A percentile compares a stretch with the other conserved stretches of the same genome.
These are phyloP conservation scores for Grapholita molesta DNA, from an alignment of 1,140 invertebrate genomes.

Conservation along the genomic window DNA sequence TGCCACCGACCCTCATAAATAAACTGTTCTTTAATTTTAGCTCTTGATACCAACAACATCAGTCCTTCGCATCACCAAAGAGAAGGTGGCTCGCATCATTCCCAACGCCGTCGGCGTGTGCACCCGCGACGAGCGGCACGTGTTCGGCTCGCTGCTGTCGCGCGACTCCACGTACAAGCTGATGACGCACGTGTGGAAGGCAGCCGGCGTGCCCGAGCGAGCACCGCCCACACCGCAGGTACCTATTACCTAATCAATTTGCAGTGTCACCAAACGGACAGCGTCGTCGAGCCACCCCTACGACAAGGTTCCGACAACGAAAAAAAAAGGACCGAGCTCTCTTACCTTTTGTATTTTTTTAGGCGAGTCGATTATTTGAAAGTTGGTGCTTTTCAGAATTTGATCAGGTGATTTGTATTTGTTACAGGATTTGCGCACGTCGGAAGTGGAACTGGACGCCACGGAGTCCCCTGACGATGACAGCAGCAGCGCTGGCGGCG, in stretches of 20 bases:
- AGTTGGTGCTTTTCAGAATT: no score
- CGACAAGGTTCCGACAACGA: background rate
- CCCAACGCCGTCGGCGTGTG: conserved; percentile 94
- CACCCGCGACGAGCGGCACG: conserved; percentile 90
- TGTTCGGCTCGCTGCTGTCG: conserved; percentile 93
- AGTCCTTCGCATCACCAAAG: conserved; percentile 92
- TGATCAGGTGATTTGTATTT: background rate
- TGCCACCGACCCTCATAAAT: no score
- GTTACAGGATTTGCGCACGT: conserved; percentile 59
- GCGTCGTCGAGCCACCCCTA: no score
- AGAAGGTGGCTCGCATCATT: conserved; percentile 93
- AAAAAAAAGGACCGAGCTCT: no score
- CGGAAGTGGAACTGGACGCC: conserved; percentile 61
- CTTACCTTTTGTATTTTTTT: no score
- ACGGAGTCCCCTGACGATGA: conserved; percentile 73
- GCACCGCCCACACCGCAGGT: conserved; percentile 56
- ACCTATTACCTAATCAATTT: no score
- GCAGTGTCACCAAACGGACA: no score
- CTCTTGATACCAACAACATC: conserved; percentile 89
- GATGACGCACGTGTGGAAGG: conserved; percentile 88
- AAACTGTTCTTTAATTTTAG: conserved; percentile 69
- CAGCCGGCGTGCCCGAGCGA: conserved; percentile 47
- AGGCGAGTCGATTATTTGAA: no score
- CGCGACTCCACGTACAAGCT: conserved; percentile 91
- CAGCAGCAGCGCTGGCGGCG: conserved; percentile 67